phyloP scores from a whole-genome alignment of 2,797 vertebrate species.

The Micropoecilia bifurca region DNA sequence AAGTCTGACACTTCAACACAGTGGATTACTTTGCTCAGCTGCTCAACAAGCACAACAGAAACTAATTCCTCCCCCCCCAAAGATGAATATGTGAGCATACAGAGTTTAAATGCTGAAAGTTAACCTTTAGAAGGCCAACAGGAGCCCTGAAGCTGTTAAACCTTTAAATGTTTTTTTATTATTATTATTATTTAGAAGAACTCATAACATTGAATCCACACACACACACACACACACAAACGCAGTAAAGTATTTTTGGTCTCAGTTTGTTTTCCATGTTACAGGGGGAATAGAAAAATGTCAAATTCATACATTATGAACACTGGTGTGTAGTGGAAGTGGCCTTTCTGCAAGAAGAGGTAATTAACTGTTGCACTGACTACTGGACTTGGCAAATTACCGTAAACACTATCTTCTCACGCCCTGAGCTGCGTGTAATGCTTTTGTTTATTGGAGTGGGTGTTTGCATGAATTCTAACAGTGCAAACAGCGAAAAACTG shows the following conservation, averaged over 20 bases:
- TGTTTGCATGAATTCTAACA: slow-evolving; percentile 2
- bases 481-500: background rate
- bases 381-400: slow-evolving; percentile 24
- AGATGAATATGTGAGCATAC: slow-evolving; percentile 28
- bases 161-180: slow-evolving; percentile 50
- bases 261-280: background rate
- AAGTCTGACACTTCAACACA: slow-evolving; percentile 15
- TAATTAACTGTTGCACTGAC: slow-evolving; percentile 70
- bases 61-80: background rate
- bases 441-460: slow-evolving; percentile 19
- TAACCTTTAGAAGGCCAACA: slow-evolving; percentile 60
- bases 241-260: background rate
- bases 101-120: slow-evolving; percentile 38
- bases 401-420: slow-evolving; percentile 6
- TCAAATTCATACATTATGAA: slow-evolving; percentile 11
- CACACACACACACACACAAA: background rate
- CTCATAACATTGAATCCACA: slow-evolving; percentile 1
- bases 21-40: slow-evolving; percentile 30
- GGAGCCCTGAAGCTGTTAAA: slow-evolving; percentile 50
- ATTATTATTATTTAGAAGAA: slow-evolving; percentile 14
- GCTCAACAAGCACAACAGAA: slow-evolving; percentile 24
- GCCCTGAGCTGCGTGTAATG: slow-evolving; percentile 2
- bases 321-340: slow-evolving; percentile 40
- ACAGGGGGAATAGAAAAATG: slow-evolving; percentile 3
- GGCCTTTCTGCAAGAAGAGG: slow-evolving; percentile 52